phyloP scores from a whole-genome alignment of 2,888 invertebrate genomes.

The Alviniconcha strummeri region DNA sequence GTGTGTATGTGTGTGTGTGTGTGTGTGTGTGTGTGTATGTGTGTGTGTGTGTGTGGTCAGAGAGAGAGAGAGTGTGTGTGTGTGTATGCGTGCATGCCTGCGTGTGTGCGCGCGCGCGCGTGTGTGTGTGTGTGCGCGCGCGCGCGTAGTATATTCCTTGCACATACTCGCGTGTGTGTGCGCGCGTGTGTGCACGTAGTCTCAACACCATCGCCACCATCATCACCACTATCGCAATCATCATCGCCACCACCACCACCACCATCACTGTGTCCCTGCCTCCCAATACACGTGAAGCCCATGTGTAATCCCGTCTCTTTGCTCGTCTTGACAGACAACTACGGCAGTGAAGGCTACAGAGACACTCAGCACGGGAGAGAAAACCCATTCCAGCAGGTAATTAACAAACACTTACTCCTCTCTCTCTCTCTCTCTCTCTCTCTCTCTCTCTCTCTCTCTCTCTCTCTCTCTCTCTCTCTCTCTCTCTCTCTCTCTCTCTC shows the following conservation, averaged over 20 bases:
- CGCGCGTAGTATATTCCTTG: background rate
- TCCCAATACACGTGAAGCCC: background rate
- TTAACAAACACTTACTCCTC: background rate
- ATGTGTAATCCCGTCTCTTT: background rate
- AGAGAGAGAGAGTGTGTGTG: background rate
- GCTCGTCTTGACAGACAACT: background rate
- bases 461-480: background rate
- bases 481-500: background rate
- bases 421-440: background rate
- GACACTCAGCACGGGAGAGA: conserved; percentile 21
- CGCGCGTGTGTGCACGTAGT: too few relatives aligned
- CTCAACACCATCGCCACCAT: too few relatives aligned
- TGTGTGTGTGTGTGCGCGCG: background rate
- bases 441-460: background rate
- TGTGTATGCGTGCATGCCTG: background rate
- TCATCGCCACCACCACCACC: too few relatives aligned
- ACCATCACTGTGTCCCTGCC: too few relatives aligned
- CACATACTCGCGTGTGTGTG: too few relatives aligned
- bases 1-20: conserved; percentile 1
- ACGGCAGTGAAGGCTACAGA: conserved; percentile 14
- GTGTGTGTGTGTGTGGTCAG: background rate
- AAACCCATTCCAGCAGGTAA: conserved; percentile 40
- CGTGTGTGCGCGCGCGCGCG: too few relatives aligned
- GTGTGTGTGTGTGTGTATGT: background rate
- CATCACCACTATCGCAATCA: too few relatives aligned